Conservation (phyloP, 2,113 vertebrate species). For the Caloenas nicobarica region DNA sequence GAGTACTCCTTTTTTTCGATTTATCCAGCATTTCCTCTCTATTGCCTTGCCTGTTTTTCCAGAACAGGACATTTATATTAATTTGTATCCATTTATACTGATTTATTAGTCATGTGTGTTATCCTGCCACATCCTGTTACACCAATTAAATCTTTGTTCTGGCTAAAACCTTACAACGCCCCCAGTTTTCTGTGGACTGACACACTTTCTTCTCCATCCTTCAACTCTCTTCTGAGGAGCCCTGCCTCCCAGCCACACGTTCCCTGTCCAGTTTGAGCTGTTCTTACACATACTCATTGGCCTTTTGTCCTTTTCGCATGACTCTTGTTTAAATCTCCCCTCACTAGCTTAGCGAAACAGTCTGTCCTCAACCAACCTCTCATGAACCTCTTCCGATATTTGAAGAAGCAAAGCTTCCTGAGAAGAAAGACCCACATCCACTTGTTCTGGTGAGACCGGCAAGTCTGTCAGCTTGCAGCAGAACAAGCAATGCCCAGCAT, state of each 20-base stretch:
- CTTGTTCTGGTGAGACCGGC: background rate
- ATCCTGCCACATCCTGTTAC: background rate
- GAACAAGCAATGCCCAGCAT: accelerated
- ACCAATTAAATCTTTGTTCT: background rate
- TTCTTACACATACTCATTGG: background rate
- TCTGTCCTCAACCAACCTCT: background rate
- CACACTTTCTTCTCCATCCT: background rate
- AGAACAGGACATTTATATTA: background rate
- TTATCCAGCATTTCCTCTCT: slow-evolving; percentile 40
- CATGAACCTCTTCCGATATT: background rate
- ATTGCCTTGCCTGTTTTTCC: slow-evolving; percentile 11
- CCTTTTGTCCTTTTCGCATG: background rate
- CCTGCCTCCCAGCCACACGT: background rate
- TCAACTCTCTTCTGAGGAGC: background rate
- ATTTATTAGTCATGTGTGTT: background rate
- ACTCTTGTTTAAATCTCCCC: background rate
- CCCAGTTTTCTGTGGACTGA: background rate
- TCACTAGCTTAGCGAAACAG: background rate
- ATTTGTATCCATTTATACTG: background rate
- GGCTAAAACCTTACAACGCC: background rate
- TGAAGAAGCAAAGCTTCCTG: background rate
- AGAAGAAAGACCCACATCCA: background rate
- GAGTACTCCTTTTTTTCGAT: background rate
- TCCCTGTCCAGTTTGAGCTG: background rate
- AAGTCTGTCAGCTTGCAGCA: background rate